Conservation (phyloP, 2,113 vertebrate genomes). For the Anolis sagrei region DNA sequence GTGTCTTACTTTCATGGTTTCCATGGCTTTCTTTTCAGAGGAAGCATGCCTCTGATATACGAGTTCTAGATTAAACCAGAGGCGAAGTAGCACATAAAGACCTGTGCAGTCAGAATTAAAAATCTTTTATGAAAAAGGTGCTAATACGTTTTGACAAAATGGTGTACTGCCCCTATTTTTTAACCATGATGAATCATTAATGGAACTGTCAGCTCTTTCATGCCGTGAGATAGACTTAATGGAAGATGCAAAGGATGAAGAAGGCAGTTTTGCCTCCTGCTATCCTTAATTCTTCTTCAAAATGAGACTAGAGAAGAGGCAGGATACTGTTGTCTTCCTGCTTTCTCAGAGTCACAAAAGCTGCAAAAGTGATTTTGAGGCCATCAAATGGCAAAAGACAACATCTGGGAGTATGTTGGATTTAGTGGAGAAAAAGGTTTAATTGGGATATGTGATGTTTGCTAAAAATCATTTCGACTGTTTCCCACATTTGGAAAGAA, state of each 20-base stretch:
- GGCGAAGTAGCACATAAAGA: background rate
- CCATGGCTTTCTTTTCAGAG: background rate
- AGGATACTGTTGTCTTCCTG: too few relatives aligned
- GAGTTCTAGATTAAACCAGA: background rate
- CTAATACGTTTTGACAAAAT: background rate
- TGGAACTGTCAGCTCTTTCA: background rate
- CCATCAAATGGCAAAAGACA: background rate
- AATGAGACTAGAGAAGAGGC: background rate
- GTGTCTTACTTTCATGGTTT: background rate
- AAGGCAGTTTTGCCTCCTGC: background rate
- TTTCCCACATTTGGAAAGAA: background rate
- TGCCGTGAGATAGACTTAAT: background rate
- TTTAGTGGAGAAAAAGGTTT: background rate
- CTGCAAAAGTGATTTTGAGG: background rate
- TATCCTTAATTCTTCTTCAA: background rate
- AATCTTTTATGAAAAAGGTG: slow-evolving; percentile 8
- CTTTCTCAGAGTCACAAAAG: background rate
- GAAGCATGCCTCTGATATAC: background rate
- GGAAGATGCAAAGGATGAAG: background rate
- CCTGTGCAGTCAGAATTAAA: background rate
- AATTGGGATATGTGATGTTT: background rate
- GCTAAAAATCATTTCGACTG: background rate
- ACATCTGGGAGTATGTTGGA: background rate
- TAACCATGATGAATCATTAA: background rate
- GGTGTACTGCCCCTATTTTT: background rate